Base-by-base conservation (phyloP, 1,140 invertebrate species). In the Fopius arisanus region DNA sequence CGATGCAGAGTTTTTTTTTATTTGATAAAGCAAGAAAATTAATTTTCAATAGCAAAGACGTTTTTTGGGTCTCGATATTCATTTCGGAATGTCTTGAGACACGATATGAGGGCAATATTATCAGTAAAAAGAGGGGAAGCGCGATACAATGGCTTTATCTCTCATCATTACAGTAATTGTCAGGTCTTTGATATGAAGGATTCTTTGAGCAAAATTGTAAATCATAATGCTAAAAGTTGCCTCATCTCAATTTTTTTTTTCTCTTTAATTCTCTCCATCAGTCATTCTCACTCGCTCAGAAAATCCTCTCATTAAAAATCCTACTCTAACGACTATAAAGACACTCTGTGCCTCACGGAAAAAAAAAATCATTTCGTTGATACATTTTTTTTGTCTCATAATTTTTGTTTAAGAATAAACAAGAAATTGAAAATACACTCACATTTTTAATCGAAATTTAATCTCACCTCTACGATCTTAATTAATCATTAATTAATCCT, bases 151-250 rank as follows among this genome's bases (percentile, higher is more conserved):
- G 54, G 54, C 54, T 59, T 26, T 59, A 26, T 59, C 1, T 59
- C 19, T 14, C 10, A 2, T 59, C 23, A 26, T 59, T 26, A 59
- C 23, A 48, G 7, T 19, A 48, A 48, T 48, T 48, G 16, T 48
- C n/a, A 48, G 43, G 43, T 48, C 26, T 40, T 70, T 76, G 75
- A 76, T 76, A 76, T 76, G 75, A 69, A 76, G 66, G 33, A 69
- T 74, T 74, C 72, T 69, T 74, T 74, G 72, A 74, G 72, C 72
- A 72, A 74, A 74, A 74, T 69, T 74, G 48, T 68, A 28, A 73
- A 68, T 43, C 40, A 73, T 66, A 70, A 70, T 51, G 31, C 67
- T 51, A 69, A 51, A 48, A 28, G 48, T 69, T 23, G 23, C 37
- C 14, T 41, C 31, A 21, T 48, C 26, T 68, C 26, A 68, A 51